A percentile compares a stretch with the other conserved stretches of the same genome.
These are phyloP conservation scores for Sepioteuthis lessoniana DNA, from an alignment of 2,888 invertebrate genomes.

Conservation along the genomic window DNA sequence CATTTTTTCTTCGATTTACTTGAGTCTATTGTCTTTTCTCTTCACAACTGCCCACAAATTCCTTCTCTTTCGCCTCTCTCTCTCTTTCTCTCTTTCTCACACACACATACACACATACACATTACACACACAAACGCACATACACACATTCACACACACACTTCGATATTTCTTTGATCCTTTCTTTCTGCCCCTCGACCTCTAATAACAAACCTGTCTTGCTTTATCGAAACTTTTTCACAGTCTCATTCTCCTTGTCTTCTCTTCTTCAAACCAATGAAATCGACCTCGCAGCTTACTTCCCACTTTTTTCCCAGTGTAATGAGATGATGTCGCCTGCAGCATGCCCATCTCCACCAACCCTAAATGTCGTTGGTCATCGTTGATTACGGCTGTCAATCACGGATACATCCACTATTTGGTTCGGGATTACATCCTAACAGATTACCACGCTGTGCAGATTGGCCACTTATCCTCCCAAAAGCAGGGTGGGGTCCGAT, in stretches of 20 bases:
- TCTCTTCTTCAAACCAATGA: background rate
- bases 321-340: background rate
- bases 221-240: background rate
- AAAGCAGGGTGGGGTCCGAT: slow-evolving; percentile 2
- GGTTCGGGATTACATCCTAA: slow-evolving; percentile 33
- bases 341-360: background rate
- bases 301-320: background rate
- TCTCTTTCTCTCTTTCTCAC: too few relatives aligned
- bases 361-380: slow-evolving; percentile 18
- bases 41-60: too few relatives aligned
- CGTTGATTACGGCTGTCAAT: slow-evolving; percentile 14
- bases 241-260: background rate
- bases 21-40: too few relatives aligned
- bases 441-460: slow-evolving; percentile 20
- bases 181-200: background rate
- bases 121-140: too few relatives aligned
- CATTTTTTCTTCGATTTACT: too few relatives aligned
- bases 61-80: too few relatives aligned
- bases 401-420: slow-evolving; percentile 21
- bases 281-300: background rate
- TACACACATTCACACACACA: too few relatives aligned
- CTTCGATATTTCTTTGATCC: too few relatives aligned
- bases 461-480: slow-evolving; percentile 10
- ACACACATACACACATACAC: too few relatives aligned
- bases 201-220: background rate